Percentiles rank a stretch among this genome's conserved stretches.
These are phyloP conservation scores for Pseudomugil tenellus DNA, from an alignment of 2,797 vertebrate genomes.

Conservation along the genomic window DNA sequence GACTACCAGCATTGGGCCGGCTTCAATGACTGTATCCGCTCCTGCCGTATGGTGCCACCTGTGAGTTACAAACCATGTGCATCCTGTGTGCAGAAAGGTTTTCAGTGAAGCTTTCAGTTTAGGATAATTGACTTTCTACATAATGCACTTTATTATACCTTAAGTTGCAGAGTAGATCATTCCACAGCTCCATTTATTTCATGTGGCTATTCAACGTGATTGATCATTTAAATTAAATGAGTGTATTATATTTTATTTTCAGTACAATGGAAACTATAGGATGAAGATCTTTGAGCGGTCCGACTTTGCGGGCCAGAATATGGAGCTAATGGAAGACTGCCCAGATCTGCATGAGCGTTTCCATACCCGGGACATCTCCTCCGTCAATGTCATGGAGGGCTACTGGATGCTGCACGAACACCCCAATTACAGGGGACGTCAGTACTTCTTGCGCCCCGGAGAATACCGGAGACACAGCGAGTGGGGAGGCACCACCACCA, in stretches of 20 bases:
- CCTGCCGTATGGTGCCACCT: conserved; percentile 83
- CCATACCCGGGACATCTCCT: conserved; percentile 83
- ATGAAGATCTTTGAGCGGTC: conserved; percentile 84
- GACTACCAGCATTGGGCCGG: conserved; percentile 84
- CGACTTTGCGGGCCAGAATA: conserved; percentile 81
- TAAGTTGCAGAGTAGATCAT: conserved; percentile 3
- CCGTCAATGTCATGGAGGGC: conserved; percentile 83
- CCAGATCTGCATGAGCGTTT: conserved; percentile 81
- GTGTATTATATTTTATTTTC: conserved; percentile 6
- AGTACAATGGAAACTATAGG: conserved; percentile 83
- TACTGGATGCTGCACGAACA: conserved; percentile 88
- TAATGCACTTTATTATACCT: conserved; percentile 12
- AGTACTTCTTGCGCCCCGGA: conserved; percentile 84
- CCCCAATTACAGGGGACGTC: conserved; percentile 83
- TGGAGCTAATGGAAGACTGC: conserved; percentile 86
- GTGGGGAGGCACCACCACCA: conserved; percentile 80
- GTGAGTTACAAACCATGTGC: conserved; percentile 71
- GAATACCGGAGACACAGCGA: conserved; percentile 84
- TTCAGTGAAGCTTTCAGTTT: conserved; percentile 30
- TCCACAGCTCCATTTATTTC: neutral
- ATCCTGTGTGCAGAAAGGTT: conserved; percentile 7
- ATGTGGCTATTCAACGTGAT: neutral
- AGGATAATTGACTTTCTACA: neutral
- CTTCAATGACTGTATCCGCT: conserved; percentile 86
- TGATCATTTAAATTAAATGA: neutral